These are phyloP conservation scores for Blastobasis lacticolella DNA, from an alignment of 2,888 invertebrate genomes.

Conservation along the genomic window DNA sequence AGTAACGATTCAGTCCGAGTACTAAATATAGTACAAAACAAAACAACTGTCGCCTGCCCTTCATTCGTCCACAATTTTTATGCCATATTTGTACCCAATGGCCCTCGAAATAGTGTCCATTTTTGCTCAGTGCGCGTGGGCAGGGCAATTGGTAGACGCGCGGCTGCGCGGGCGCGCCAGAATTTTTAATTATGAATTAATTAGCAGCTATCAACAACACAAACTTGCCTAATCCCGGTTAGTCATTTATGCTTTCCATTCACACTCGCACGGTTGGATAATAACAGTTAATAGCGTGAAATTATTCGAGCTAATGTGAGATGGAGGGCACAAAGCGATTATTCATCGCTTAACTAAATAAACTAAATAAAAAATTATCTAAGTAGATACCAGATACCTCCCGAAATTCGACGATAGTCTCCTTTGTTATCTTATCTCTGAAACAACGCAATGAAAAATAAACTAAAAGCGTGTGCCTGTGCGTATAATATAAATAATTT, in stretches of 20 bases:
- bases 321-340: too few relatives aligned
- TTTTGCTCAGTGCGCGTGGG: constrained; percentile 38
- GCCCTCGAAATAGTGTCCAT: constrained; percentile 38
- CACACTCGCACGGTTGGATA: neutral
- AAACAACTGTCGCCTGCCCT: constrained; percentile 73
- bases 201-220: constrained; percentile 66
- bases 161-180: constrained; percentile 65
- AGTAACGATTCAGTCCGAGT: constrained; percentile 67
- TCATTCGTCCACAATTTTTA: constrained; percentile 52
- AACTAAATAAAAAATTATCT: neutral
- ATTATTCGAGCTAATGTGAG: too few relatives aligned
- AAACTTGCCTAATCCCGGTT: constrained; percentile 58
- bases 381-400: neutral
- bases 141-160: constrained; percentile 36
- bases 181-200: constrained; percentile 75
- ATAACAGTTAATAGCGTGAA: too few relatives aligned
- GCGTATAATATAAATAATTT: constrained; percentile 16
- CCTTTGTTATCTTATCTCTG: too few relatives aligned
- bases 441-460: neutral
- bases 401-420: neutral
- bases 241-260: constrained; percentile 15
- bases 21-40: constrained; percentile 74
- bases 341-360: too few relatives aligned
- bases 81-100: constrained; percentile 41
- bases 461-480: neutral